These are phyloP conservation scores for Doris montereyensis DNA, from an alignment of 2,888 invertebrate species.

Conservation along the genomic window DNA sequence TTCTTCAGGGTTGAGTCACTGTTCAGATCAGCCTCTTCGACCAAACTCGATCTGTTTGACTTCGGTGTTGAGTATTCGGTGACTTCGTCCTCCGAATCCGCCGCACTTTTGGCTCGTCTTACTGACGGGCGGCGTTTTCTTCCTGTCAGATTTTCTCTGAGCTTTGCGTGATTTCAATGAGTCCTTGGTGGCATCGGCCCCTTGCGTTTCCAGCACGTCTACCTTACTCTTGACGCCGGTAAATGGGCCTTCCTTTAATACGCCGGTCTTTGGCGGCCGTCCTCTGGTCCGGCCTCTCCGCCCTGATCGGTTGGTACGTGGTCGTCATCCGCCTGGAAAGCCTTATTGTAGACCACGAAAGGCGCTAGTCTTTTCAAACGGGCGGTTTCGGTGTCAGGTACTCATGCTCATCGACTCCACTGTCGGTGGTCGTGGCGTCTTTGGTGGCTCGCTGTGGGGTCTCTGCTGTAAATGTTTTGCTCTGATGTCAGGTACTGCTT, in stretches of 20 bases:
- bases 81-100: neutral
- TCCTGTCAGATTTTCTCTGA: too few species aligned
- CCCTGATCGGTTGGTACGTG: neutral
- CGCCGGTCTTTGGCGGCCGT: neutral
- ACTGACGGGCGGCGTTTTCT: neutral
- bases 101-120: too few species aligned
- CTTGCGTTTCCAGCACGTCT: too few species aligned
- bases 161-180: too few species aligned
- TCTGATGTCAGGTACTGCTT: too few species aligned
- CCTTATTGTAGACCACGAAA: neutral
- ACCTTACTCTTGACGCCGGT: neutral
- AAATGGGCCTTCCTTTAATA: neutral
- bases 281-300: neutral
- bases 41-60: neutral
- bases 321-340: neutral
- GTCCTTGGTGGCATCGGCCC: too few species aligned
- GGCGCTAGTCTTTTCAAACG: too few species aligned
- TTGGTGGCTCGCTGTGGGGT: neutral
- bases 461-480: too few species aligned
- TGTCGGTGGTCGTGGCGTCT: neutral
- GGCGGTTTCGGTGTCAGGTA: constrained; percentile 14
- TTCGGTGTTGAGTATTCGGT: constrained; percentile 3
- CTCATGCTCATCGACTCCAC: neutral
- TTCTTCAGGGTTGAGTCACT: too few species aligned
- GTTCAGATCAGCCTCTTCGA: neutral